Evolutionary conservation across 2,888 invertebrate genomes (phyloP).

Genomic region (Drosophila cracens): DNA sequence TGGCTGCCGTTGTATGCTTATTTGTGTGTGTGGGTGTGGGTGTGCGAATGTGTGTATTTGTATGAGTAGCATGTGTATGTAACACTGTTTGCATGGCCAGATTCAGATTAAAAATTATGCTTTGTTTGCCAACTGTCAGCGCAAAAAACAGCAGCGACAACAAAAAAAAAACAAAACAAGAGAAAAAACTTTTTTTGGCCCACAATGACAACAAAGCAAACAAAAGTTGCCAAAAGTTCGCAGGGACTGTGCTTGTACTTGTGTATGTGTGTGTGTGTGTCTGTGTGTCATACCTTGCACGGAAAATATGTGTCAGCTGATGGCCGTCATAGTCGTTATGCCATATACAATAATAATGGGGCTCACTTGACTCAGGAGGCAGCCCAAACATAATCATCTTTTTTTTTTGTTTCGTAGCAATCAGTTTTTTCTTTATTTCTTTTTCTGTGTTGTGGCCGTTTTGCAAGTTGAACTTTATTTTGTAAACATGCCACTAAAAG

Average conservation of each 20-base stretch:
- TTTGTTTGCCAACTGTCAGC: conserved; percentile 80
- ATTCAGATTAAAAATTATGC: conserved; percentile 78
- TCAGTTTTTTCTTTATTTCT: conserved; percentile 66
- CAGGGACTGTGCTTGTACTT: conserved; percentile 2
- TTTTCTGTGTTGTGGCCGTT: conserved; percentile 42
- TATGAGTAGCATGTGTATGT: conserved; percentile 73
- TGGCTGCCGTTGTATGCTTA: conserved; percentile 28
- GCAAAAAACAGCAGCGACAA: conserved; percentile 62
- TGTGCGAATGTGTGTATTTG: conserved; percentile 26
- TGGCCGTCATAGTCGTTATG: conserved; percentile 55
- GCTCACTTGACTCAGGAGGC: conserved; percentile 24
- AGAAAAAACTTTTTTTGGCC: conserved; percentile 47
- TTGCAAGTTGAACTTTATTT: conserved; percentile 75
- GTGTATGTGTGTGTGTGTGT: conserved; percentile 7
- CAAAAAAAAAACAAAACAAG: conserved; percentile 34
- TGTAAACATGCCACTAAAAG: conserved; percentile 81
- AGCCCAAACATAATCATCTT: conserved; percentile 63
- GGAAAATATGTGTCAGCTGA: conserved; percentile 71
- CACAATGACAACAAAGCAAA: conserved; percentile 73
- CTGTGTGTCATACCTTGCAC: conserved; percentile 59
- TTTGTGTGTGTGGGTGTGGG: conserved; percentile 20
- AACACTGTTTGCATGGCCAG: conserved; percentile 77
- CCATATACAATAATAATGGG: conserved; percentile 47
- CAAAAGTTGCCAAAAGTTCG: conserved; percentile 65
- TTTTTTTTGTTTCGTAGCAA: conserved; percentile 49